These are phyloP conservation scores for Catharus fuscescens DNA, from an alignment of 2,113 vertebrate genomes.

Conservation along the genomic window DNA sequence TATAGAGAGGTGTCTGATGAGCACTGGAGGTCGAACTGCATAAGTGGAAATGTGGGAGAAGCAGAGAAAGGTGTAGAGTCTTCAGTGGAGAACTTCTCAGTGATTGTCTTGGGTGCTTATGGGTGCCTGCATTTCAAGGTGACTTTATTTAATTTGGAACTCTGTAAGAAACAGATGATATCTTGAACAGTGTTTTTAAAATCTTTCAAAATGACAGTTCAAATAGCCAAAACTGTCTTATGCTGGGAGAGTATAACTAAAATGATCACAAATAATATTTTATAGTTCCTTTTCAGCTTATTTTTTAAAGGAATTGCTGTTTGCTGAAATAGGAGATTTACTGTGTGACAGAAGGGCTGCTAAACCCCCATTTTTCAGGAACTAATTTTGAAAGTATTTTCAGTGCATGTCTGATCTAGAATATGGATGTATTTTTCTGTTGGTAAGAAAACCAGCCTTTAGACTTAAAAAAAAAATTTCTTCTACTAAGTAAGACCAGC, in stretches of 20 bases:
- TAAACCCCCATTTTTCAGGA: neutral
- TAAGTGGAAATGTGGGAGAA: neutral
- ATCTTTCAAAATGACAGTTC: neutral
- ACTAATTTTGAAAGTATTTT: neutral
- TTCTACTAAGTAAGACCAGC: neutral
- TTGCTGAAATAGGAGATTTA: neutral
- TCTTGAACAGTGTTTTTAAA: neutral
- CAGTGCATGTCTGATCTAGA: neutral
- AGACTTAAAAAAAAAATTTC: neutral
- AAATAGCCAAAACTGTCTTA: neutral
- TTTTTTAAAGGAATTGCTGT: neutral
- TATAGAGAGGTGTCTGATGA: neutral
- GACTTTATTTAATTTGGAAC: neutral
- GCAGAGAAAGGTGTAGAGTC: neutral
- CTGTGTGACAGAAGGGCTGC: neutral
- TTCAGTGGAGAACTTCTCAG: neutral
- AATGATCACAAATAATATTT: neutral
- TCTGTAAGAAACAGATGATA: neutral
- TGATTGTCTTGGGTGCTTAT: fast-evolving
- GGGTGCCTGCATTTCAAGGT: neutral
- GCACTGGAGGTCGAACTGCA: neutral
- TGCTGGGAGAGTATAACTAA: neutral
- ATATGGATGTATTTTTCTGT: neutral
- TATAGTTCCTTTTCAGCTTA: neutral
- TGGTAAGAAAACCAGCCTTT: neutral